Percentiles rank a stretch among this genome's conserved stretches.
Conservation (phyloP, 2,797 vertebrate species). For the Urosaurus nigricauda region DNA sequence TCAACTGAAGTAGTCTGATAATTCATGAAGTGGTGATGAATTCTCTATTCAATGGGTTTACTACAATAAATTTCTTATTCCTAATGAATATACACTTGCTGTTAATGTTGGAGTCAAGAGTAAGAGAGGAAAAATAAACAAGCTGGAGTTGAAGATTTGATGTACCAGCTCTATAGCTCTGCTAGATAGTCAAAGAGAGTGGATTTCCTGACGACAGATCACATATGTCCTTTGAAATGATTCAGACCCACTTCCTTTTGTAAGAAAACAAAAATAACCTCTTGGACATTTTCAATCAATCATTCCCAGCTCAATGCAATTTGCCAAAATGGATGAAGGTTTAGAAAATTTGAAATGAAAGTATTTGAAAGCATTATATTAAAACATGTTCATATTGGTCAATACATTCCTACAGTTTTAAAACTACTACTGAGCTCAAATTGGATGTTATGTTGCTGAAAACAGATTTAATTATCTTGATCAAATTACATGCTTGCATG, state of each 20-base stretch:
- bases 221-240: background rate
- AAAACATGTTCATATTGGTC: background rate
- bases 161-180: too few relatives aligned
- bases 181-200: too few relatives aligned
- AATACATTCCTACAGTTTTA: background rate
- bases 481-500: slow-evolving; percentile 22
- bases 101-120: too few relatives aligned
- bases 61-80: too few relatives aligned
- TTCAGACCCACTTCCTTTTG: background rate
- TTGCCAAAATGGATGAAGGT: background rate
- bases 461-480: slow-evolving; percentile 25
- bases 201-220: too few relatives aligned
- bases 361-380: background rate
- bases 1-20: too few relatives aligned
- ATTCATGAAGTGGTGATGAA: too few relatives aligned
- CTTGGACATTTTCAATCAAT: background rate
- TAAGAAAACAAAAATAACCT: background rate
- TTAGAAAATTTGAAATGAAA: background rate
- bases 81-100: too few relatives aligned
- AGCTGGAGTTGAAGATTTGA: too few relatives aligned
- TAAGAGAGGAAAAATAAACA: too few relatives aligned
- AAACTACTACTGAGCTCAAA: background rate
- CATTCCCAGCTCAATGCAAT: background rate
- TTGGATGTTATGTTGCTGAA: background rate
- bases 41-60: too few relatives aligned